These are phyloP conservation scores for Felis chaus DNA, from an alignment of 2,113 vertebrate genomes.

Conservation along the genomic window DNA sequence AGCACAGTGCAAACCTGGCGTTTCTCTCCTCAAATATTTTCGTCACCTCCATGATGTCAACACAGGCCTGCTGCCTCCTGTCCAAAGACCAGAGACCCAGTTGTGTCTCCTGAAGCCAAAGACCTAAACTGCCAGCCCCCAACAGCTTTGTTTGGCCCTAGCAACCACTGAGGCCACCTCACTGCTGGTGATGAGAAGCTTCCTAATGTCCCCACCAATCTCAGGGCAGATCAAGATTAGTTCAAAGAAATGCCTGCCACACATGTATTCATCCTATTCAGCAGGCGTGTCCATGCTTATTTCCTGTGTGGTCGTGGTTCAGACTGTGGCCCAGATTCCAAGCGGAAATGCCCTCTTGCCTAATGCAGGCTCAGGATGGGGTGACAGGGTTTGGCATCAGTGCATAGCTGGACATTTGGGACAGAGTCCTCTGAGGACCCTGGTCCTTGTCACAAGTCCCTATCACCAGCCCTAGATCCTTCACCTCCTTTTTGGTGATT, in stretches of 20 bases:
- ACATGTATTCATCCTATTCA: too few relatives aligned
- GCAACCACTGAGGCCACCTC: not conserved
- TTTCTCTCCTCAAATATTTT: not conserved
- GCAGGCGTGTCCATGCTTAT: not conserved
- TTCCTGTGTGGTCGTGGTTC: not conserved
- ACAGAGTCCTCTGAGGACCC: not conserved
- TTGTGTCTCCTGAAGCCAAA: not conserved
- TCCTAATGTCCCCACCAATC: too few relatives aligned
- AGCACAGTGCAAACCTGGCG: not conserved
- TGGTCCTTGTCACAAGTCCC: not conserved
- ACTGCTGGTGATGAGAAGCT: too few relatives aligned
- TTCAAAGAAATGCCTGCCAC: too few relatives aligned
- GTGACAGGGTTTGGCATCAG: rapidly evolving
- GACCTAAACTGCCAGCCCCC: not conserved
- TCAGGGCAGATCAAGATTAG: not conserved
- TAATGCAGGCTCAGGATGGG: too few relatives aligned
- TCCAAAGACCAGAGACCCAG: not conserved
- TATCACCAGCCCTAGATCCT: not conserved
- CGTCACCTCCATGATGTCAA: not conserved
- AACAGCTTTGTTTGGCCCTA: not conserved
- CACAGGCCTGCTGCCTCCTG: not conserved
- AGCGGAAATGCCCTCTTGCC: not conserved
- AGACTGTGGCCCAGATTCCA: rapidly evolving
- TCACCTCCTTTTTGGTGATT: not conserved
- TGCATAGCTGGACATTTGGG: not conserved